A percentile compares a stretch with the other conserved stretches of the same genome.
Conservation (phyloP, 2,113 vertebrate genomes). For the Budorcas taxicolor region DNA sequence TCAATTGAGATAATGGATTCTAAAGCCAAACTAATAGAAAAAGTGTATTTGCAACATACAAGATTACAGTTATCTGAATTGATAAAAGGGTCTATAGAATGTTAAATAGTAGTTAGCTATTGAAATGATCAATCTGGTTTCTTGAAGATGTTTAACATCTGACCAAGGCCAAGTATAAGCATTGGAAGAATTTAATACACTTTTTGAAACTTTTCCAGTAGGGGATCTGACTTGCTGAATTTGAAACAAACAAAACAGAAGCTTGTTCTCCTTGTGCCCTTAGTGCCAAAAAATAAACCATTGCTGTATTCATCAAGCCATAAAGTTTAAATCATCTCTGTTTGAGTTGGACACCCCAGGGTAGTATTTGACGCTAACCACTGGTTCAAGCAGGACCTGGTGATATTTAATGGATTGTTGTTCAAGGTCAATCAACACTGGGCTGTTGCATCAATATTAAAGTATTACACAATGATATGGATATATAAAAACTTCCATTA, state of each 20-base stretch:
- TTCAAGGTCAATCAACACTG: slow-evolving; percentile 24
- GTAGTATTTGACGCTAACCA: not conserved
- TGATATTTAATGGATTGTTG: slow-evolving; percentile 19
- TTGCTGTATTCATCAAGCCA: slow-evolving; percentile 4
- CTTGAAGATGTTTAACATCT: not conserved
- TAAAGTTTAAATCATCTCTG: slow-evolving; percentile 32
- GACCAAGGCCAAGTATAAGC: not conserved
- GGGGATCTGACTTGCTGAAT: slow-evolving; percentile 7
- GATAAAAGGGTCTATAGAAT: not conserved
- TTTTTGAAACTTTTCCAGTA: slow-evolving; percentile 15
- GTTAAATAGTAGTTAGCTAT: not conserved
- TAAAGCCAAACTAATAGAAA: not conserved
- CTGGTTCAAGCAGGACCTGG: not conserved
- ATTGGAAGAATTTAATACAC: not conserved
- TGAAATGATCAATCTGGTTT: not conserved
- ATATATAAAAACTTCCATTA: not conserved
- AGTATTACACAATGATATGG: not conserved
- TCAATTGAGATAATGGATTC: not conserved
- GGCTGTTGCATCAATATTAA: not conserved
- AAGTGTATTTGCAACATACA: not conserved
- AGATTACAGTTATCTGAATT: not conserved
- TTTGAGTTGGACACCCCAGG: slow-evolving; percentile 23
- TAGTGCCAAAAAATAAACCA: slow-evolving; percentile 32
- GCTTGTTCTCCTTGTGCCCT: not conserved
- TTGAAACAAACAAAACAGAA: slow-evolving; percentile 39